Evolutionary conservation across 2,797 vertebrate species (phyloP), one percentile per base, ranked within the genome.

Genomic region (Crax fasciolata): DNA sequence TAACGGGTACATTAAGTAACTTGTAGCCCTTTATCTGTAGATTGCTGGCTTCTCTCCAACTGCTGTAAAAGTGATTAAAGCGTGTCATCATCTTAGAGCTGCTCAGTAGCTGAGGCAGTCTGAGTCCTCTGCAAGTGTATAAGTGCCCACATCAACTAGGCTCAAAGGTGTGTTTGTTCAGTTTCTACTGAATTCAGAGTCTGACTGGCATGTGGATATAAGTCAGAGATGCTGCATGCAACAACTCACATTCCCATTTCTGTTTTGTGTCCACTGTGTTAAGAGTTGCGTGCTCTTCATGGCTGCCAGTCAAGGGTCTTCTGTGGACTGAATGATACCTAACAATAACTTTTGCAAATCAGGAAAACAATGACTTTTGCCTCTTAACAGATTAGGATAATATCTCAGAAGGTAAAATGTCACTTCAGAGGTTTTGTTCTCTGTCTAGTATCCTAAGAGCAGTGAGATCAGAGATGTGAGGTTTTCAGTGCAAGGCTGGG

Each of bases 1-100:
- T 96, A 84, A 86, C 81, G 39, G 82, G 32, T 73, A 44, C 5
- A 3, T 78, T 62, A 88, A 93, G 70, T 90, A 61, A 71, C 55
- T 90, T 61, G 55, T 90, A 95, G 83, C 44, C 48, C 19, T 84
- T 87, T 94, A 84, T 90, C 86, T 87, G 67, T 54, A 82, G 88
- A 71, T 79, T 76, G 20, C 43, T 94, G 87, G 63, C 88, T 94
- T n/a, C 41, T 78, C 30, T 94, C 83, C 88, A 93, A 52, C 48
- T 67, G 48, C 86, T 94, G 59, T 92, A 93, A 63, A 84, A 87
- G 63, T 73, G 77, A 74, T 91, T 90, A 82, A 93, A 95, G 55
- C 0, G 0, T 48, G 63, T 49, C 71, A 39, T 24, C n/a, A 21
- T 67, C 25, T 89, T 30, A 23, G 48, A 54, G 19, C 51, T 88